Base-by-base conservation (phyloP, 2,113 vertebrate genomes). In the Oriolus oriolus region DNA sequence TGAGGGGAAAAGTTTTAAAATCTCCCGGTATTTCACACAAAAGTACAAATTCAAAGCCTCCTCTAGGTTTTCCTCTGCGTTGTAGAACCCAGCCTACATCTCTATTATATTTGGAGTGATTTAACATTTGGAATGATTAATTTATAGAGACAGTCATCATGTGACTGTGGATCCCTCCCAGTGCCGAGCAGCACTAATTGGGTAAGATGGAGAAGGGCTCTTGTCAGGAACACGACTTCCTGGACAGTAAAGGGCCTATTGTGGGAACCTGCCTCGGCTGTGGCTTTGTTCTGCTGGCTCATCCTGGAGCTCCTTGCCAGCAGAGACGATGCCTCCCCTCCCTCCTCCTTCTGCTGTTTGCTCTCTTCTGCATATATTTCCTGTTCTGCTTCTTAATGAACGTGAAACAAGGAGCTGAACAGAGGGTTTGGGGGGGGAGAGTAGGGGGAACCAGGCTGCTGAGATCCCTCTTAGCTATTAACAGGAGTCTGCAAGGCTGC, bases 281-380 rank as follows among this genome's bases (percentile, higher is more conserved):
- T 2, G 33, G 45, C 93, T 94, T 93, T 79, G 70, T 89, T 89
- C 90, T 94, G 70, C 91, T 89, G 17, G 20, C 89, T 94, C 86
- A 45, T 57, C 42, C 41, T 56, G 61, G 89, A 81, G 64, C 13
- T 95, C 69, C 91, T 95, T 59, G 83, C 87, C 77, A 30, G 89
- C 9, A 49, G n/a, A 73, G 69, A 71, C 15, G 10, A 79, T 22
- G 12, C 37, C 57, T 93, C 52, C 30, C 64, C 76, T 71, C 78
- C 92, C 74, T 68, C 61, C 75, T 59, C 84, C 89, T 76, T 13
- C 85, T 88, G 50, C 77, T 66, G 22, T 49, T 81, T 63, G 45
- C 69, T 82, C 75, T 76, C 74, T 44, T 49, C 89, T 78, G 84
- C 84, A 33, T 69, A 2, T 23, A 61, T 90, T 94, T 83, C 85